Conservation (phyloP, 2,797 vertebrate genomes). For the Channallabes apus region DNA sequence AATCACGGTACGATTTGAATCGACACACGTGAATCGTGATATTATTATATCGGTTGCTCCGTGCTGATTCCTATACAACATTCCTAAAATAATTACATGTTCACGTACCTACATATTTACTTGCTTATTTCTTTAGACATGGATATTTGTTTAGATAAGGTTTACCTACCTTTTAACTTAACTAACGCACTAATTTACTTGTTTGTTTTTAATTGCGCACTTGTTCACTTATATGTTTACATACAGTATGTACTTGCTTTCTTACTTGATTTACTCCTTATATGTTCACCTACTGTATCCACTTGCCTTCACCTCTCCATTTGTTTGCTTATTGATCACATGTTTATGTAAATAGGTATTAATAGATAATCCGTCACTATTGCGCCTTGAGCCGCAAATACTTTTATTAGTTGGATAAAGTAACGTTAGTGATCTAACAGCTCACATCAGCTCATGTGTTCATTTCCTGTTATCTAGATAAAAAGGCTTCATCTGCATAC, state of each 20-base stretch:
- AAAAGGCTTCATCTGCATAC: neutral
- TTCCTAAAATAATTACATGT: neutral
- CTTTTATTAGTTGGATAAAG: neutral
- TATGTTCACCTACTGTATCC: neutral
- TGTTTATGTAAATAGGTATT: neutral
- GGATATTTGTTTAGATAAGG: neutral
- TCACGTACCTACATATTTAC: neutral
- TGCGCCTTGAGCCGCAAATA: neutral
- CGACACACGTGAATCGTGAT: no score
- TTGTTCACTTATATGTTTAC: no score
- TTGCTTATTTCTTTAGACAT: neutral
- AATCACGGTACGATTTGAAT: no score
- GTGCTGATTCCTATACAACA: no score
- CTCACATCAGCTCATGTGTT: neutral
- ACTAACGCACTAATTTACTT: no score
- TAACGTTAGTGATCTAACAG: neutral
- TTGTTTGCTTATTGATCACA: neutral
- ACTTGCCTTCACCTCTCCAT: neutral
- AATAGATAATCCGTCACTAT: neutral
- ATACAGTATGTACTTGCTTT: no score
- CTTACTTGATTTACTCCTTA: neutral
- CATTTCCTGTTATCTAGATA: neutral
- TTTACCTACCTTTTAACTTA: neutral
- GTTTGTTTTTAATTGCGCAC: neutral
- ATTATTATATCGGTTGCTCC: no score